Base-by-base conservation (phyloP, 1,140 invertebrate species). In the Panonychus citri region DNA sequence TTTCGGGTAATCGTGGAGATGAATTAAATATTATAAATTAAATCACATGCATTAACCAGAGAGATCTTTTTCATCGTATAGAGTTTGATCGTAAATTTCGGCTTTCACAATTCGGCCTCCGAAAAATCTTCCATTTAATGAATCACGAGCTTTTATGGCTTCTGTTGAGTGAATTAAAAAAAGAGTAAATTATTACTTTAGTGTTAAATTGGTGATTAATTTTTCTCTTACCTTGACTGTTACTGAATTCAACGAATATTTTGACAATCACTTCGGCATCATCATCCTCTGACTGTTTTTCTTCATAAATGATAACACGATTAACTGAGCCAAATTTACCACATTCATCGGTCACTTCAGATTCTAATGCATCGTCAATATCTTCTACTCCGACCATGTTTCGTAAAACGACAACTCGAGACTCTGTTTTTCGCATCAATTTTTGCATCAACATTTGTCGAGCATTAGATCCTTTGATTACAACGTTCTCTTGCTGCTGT, bases 381-480 rank as follows among this genome's bases (percentile, higher is more conserved):
- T 97, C 93, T 64, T 91, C 85, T 2, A 84, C 82, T n/a, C 73
- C 74, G 37, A 83, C 91, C 94, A 99, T 98, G 72, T 98, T 97
- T 63, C 85, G 76, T 55, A 98, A 72, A 57, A 97, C 85, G 62
- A 98, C 80, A 8, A 96, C 89, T 46, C 81, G 70, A 53, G 73
- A 76, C 71, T 85, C 84, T 57, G 82, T 80, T 65, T 87, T 85
- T 54, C 91, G 74, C 89, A 97, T 94, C 7, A 98, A 74, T 65
- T 96, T 90, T 70, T 96, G 91, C 90, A 98, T 98, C 17, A 98
- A 86, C 60, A 97, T 78, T 70, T 97, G 91, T 40, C 93, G 75
- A 25, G 91, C 91, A 70, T 87, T 91, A 66, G 91, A 90, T 3
- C 93, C 93, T 68, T 89, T 94, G 59, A 98, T 96, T 34, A 86